Base-by-base conservation (phyloP, 2,797 vertebrate genomes). In the Sebastes kiyomatsui region DNA sequence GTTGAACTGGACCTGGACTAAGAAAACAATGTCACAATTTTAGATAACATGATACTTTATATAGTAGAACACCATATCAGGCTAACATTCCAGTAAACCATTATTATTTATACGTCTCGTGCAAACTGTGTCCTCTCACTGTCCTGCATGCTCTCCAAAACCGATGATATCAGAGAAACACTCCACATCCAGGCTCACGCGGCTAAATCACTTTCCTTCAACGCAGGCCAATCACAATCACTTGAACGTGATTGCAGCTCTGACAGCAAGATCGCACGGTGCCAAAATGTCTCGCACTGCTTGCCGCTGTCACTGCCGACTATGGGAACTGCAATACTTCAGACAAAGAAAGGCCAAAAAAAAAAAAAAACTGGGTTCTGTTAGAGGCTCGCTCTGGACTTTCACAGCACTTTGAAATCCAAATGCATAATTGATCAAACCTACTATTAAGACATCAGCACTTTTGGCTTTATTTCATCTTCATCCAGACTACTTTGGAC, bases 201-300 rank as follows among this genome's bases (percentile, higher is more conserved):
- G 16, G 71, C 77, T 86, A 80, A 92, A 91, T 89, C 81, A 86
- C 85, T 91, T 87, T 72, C 68, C 77, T 77, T 82, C 66, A 81
- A 86, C 67, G 62, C n/a, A 56, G 73, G 76, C 79, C 84, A 87
- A 88, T 84, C 82, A 67, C 86, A 87, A 87, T 89, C 88, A 88
- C 88, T 88, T 77, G 62, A 90, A 87, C 76, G 67, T 83, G 82
- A 90, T 84, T 82, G 67, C 72, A 75, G 81, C 82, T 86, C 81
- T 79, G 79, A 67, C 79, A 83, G 81, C 42, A 33, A 35, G 59
- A 70, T 61, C 7, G 5, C 70, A 60, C 35, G 6, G 33, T 73
- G 79, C 88, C 84, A 82, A 87, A 83, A 67, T 3, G 20, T 70
- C 77, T 75, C 73, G 59, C 64, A 6, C 33, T 33, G 64, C 68